Base-by-base conservation (phyloP, 2,113 vertebrate species). In the Syngnathus floridae region DNA sequence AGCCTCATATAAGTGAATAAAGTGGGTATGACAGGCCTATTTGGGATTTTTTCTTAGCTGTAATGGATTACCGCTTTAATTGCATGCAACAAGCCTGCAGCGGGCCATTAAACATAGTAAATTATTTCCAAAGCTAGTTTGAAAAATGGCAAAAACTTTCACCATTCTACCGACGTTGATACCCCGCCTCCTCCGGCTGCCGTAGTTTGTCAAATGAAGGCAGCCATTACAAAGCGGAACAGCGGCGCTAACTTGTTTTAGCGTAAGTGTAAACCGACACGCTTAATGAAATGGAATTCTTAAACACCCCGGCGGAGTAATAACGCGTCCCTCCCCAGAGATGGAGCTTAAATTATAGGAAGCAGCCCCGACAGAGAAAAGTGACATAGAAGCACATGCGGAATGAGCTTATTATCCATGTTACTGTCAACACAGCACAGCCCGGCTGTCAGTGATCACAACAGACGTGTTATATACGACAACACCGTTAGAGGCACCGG, bases 381-480 rank as follows among this genome's bases (percentile, higher is more conserved):
- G 74, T 79, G 81, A 88, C 78, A 77, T 48, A 11, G 65, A 70
- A 70, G 8, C 58, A 41, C 72, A 79, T 83, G 68, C 78, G 67
- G 72, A 86, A 86, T 75, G 75, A 84, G 82, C 82, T 86, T 84
- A 79, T 88, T 88, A 86, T 82, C 77, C 70, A 56, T 51, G 77
- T 80, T 78, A 62, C 77, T 78, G 80, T 82, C 82, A 77, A 51
- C 37, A 38, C 43, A 45, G 77, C 73, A 40, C 38, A 48, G 77
- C 75, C 76, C 65, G 71, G 74, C 81, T 84, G 84, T 75, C 82
- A 73, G 80, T 67, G 75, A 83, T 82, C 82, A 82, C 80, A 88
- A 86, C 83, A 86, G 77, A 84, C 82, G 71, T 79, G 77, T 78
- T 82, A 66, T 79, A 76, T 80, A 71, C 66, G 8, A 66, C 75